phyloP scores from a whole-genome alignment of 2,113 vertebrate genomes.

The Oreochromis spilurus region DNA sequence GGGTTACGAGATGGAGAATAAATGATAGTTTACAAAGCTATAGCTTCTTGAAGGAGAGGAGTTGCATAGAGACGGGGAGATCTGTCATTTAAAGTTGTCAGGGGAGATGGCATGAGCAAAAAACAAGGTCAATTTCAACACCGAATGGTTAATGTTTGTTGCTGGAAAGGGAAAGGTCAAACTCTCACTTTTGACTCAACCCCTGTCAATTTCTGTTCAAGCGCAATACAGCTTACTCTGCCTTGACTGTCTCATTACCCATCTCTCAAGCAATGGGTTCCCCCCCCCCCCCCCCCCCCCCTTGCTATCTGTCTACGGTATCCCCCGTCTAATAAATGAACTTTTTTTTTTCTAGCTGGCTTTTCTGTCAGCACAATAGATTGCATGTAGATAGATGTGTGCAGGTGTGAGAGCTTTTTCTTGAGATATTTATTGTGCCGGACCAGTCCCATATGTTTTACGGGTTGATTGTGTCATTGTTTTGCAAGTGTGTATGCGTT shows the following conservation, averaged over 20 bases:
- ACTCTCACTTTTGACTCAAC: constrained; percentile 16
- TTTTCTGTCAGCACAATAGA: constrained; percentile 6
- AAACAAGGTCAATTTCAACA: constrained; percentile 40
- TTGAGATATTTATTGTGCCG: constrained; percentile 40
- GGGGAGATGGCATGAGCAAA: not conserved
- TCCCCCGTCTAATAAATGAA: not conserved
- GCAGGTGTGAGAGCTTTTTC: constrained; percentile 7
- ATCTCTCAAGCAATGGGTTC: not conserved
- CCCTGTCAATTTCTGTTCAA: constrained; percentile 7
- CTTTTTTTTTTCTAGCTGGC: not conserved
- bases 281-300: no score
- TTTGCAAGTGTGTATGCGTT: not conserved
- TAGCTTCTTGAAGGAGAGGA: not conserved
- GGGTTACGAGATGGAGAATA: not conserved
- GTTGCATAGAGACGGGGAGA: not conserved
- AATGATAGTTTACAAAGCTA: not conserved
- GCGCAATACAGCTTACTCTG: not conserved
- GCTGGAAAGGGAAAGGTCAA: constrained; percentile 53
- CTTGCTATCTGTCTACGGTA: not conserved
- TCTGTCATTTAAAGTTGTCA: constrained; percentile 27
- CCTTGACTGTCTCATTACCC: not conserved
- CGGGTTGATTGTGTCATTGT: constrained; percentile 42
- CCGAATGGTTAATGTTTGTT: constrained; percentile 49
- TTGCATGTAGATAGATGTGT: not conserved
- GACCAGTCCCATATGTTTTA: constrained; percentile 53